Evolutionary conservation across 2,888 invertebrate species (phyloP).

Genomic region (Cheilosia vulpina): DNA sequence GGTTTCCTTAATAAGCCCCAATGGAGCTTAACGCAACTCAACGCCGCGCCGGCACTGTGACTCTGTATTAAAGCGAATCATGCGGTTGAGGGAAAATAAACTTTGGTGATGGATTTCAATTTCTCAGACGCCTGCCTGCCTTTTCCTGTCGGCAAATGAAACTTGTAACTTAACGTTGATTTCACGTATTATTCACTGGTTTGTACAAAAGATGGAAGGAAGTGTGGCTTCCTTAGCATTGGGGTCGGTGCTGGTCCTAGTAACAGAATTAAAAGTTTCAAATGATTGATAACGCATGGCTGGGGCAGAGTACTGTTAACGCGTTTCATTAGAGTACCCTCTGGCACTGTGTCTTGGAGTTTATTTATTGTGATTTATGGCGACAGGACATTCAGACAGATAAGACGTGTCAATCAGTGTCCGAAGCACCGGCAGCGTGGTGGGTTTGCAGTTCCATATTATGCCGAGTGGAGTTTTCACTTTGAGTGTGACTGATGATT

Average conservation of each 20-base stretch:
- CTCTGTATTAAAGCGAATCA: neutral
- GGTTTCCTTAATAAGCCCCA: conserved; percentile 18
- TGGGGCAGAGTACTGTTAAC: neutral
- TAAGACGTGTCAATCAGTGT: conserved; percentile 41
- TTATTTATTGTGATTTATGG: conserved; percentile 48
- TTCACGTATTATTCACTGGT: conserved; percentile 19
- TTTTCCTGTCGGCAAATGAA: conserved; percentile 24
- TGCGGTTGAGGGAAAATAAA: conserved; percentile 16
- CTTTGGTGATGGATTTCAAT: conserved; percentile 26
- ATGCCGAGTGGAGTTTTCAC: neutral
- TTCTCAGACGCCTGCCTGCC: conserved; percentile 13
- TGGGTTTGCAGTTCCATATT: neutral
- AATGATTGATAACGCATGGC: conserved; percentile 38
- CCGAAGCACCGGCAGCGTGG: neutral
- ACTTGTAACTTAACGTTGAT: conserved; percentile 33
- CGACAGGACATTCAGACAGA: conserved; percentile 37
- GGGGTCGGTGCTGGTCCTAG: neutral
- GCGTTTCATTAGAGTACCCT: conserved; percentile 4
- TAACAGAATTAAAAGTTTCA: conserved; percentile 36
- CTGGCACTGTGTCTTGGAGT: neutral
- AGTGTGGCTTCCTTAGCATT: neutral
- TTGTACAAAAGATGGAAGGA: neutral
- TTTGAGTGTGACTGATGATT: neutral
- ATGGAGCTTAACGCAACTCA: conserved; percentile 29
- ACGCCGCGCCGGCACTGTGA: neutral